These are phyloP conservation scores for Nomada fabriciana DNA, from an alignment of 2,888 invertebrate genomes.

Conservation along the genomic window DNA sequence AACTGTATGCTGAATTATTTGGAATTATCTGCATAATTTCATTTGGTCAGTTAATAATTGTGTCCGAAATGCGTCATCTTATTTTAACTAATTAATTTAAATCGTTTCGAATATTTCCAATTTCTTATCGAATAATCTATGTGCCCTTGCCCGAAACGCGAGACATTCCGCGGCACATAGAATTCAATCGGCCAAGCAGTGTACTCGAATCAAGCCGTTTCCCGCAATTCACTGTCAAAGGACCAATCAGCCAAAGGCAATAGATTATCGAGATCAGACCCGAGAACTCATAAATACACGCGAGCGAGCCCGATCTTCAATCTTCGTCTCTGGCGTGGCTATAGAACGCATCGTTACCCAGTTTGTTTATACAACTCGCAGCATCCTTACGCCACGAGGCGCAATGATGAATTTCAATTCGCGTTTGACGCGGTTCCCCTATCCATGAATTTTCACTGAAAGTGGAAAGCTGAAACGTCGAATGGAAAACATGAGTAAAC, in stretches of 20 bases:
- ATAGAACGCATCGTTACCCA: slow-evolving; percentile 50
- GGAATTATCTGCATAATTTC: no score
- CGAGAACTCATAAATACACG: slow-evolving; percentile 49
- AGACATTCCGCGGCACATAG: no score
- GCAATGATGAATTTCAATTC: slow-evolving; percentile 14
- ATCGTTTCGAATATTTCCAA: no score
- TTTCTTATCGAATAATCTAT: no score
- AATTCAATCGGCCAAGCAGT: no score
- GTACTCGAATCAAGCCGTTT: background rate
- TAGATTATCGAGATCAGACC: slow-evolving; percentile 50
- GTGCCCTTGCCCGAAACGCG: no score
- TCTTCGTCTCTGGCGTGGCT: slow-evolving; percentile 14
- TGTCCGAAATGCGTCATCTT: no score
- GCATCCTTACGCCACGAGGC: slow-evolving; percentile 28
- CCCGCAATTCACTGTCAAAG: slow-evolving; percentile 59
- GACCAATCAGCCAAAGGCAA: slow-evolving; percentile 53
- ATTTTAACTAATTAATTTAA: no score
- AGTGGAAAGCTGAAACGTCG: no score
- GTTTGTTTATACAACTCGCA: slow-evolving; percentile 34
- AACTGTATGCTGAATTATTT: no score
- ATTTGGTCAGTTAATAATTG: no score
- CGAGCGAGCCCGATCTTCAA: slow-evolving; percentile 6
- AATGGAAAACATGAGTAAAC: background rate
- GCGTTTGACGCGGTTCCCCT: slow-evolving; percentile 3
- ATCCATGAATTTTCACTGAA: background rate